Evolutionary conservation across 2,113 vertebrate species (phyloP).

Genomic region (Heterochromis multidens): DNA sequence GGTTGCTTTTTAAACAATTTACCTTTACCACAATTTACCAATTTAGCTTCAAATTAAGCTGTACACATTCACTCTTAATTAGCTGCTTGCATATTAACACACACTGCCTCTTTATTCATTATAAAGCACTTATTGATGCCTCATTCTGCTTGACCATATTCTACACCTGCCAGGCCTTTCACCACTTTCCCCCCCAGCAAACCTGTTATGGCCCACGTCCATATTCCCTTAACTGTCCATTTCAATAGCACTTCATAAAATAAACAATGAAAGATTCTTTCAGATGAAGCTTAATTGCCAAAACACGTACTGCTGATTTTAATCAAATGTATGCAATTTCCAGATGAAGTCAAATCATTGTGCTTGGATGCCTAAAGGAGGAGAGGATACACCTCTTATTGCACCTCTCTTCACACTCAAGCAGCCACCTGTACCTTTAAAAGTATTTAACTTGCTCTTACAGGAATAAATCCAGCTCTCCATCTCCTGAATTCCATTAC

Average conservation of each 20-base stretch:
- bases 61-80: not conserved
- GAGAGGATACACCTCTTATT: not conserved
- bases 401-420: not conserved
- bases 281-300: not conserved
- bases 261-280: not conserved
- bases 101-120: not conserved
- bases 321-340: not conserved
- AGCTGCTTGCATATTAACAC: not conserved
- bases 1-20: no score
- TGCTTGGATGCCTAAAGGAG: not conserved
- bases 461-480: not conserved
- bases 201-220: no score
- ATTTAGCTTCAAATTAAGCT: not conserved
- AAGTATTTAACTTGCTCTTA: not conserved
- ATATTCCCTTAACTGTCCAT: not conserved
- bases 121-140: not conserved
- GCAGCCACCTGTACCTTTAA: not conserved
- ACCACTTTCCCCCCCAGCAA: fast-evolving
- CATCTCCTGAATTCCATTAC: constrained; percentile 14
- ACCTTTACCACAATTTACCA: no score
- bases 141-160: no score
- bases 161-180: not conserved
- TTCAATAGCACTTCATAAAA: not conserved
- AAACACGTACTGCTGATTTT: not conserved
- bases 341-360: not conserved